Evolutionary conservation across 2,113 vertebrate species (phyloP).

Genomic region (Hemiscyllium ocellatum): DNA sequence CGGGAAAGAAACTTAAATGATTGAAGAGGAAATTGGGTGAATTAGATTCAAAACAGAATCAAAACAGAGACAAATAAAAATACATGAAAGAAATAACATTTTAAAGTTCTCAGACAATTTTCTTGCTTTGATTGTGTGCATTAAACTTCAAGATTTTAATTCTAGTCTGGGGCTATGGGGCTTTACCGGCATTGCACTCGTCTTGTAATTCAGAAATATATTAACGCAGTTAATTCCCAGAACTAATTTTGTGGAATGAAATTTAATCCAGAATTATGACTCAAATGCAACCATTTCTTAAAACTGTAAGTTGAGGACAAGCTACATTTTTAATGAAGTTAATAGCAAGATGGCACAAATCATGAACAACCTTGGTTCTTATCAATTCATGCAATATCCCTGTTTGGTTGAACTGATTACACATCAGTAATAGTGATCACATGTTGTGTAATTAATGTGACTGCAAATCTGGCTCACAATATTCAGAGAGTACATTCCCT

Average conservation of each 20-base stretch:
- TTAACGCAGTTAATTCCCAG: neutral
- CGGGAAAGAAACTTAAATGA: neutral
- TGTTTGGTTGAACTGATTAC: neutral
- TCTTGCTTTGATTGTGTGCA: too few relatives aligned
- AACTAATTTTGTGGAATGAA: neutral
- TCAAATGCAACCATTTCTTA: neutral
- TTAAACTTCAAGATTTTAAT: neutral
- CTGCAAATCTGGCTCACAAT: neutral
- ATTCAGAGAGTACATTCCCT: neutral
- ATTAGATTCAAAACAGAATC: neutral
- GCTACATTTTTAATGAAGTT: neutral
- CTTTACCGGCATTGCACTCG: neutral
- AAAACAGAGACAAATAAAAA: neutral
- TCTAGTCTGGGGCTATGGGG: neutral
- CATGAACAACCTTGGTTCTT: neutral
- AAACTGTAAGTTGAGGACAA: neutral
- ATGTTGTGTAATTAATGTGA: neutral
- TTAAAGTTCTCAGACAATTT: neutral
- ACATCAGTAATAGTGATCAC: neutral
- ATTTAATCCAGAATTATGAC: neutral
- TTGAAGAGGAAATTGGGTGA: neutral
- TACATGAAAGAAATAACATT: neutral
- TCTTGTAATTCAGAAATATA: neutral
- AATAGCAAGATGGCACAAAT: neutral
- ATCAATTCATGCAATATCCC: neutral